Evolutionary conservation across 2,113 vertebrate genomes (phyloP).

Genomic region (Oncorhynchus gorbuscha): DNA sequence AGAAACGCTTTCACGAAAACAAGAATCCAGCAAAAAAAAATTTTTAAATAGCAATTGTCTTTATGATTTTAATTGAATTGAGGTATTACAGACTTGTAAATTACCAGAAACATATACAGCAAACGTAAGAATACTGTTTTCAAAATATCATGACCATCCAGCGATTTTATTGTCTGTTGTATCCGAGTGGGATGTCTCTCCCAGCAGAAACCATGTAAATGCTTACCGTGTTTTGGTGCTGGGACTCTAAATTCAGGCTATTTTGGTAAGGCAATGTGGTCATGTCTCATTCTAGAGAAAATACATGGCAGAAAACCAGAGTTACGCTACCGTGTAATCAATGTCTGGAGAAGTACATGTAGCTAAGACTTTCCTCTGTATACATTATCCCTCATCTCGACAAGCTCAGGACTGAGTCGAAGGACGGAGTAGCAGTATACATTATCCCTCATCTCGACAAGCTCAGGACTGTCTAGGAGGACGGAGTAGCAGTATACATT

Average conservation of each 20-base stretch:
- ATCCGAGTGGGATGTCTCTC: constrained; percentile 23
- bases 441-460: no score
- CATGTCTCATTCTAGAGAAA: constrained; percentile 52
- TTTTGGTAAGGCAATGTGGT: constrained; percentile 58
- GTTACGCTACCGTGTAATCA: constrained; percentile 1
- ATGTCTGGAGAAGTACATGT: not conserved
- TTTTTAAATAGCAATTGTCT: not conserved
- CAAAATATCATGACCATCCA: constrained; percentile 55
- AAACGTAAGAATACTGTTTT: constrained; percentile 12
- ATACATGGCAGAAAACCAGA: constrained; percentile 40
- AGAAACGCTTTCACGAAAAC: constrained; percentile 44
- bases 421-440: no score
- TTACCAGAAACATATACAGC: not conserved
- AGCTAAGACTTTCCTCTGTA: not conserved
- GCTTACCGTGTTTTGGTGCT: constrained; percentile 63
- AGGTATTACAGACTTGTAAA: no score
- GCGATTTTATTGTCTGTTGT: constrained; percentile 54
- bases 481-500: no score
- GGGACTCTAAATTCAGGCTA: constrained; percentile 46
- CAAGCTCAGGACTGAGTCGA: no score
- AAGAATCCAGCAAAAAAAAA: constrained; percentile 26
- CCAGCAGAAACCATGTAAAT: constrained; percentile 67
- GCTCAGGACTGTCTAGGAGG: no score
- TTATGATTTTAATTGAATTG: no score
- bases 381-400: no score